Percentiles rank a stretch among this genome's conserved stretches.
phyloP scores from a whole-genome alignment of 2,888 invertebrate genomes.

The Andrena fulva region DNA sequence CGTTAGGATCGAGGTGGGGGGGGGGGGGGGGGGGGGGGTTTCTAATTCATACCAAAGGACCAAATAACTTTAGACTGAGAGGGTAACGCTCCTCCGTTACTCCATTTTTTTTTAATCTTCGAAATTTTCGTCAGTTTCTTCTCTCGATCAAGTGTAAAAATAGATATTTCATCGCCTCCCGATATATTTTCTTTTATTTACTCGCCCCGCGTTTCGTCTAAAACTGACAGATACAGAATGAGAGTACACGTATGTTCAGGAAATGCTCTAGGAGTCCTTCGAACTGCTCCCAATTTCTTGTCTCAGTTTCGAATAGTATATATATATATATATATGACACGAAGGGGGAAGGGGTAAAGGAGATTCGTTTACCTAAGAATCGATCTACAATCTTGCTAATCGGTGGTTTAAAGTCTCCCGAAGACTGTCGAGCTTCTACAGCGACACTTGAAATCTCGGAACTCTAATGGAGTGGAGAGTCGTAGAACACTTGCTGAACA shows the following conservation, averaged over 20 bases:
- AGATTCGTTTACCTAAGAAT: no score
- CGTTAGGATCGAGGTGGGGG: slow-evolving; percentile 13
- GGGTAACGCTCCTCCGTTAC: slow-evolving; percentile 56
- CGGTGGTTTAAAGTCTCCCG: no score
- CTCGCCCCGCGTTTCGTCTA: slow-evolving; percentile 37
- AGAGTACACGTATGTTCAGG: neutral
- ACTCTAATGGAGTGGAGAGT: no score
- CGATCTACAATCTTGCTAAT: neutral
- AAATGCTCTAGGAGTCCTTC: slow-evolving; percentile 21
- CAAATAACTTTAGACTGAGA: slow-evolving; percentile 53
- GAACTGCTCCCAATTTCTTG: neutral
- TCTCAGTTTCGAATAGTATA: no score
- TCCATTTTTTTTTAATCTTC: slow-evolving; percentile 54
- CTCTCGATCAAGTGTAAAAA: slow-evolving; percentile 65
- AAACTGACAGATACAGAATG: slow-evolving; percentile 34
- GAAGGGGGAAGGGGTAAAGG: no score
- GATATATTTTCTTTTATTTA: slow-evolving; percentile 38
- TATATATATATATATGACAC: no score
- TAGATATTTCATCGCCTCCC: slow-evolving; percentile 62
- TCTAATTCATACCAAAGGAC: slow-evolving; percentile 34
- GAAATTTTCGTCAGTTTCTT: slow-evolving; percentile 49
- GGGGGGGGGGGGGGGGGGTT: neutral
- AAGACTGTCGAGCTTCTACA: no score
- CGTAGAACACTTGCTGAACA: slow-evolving; percentile 30
- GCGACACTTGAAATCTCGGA: no score